phyloP scores from a whole-genome alignment of 1,140 invertebrate species.

The Oreohelix idahoensis region DNA sequence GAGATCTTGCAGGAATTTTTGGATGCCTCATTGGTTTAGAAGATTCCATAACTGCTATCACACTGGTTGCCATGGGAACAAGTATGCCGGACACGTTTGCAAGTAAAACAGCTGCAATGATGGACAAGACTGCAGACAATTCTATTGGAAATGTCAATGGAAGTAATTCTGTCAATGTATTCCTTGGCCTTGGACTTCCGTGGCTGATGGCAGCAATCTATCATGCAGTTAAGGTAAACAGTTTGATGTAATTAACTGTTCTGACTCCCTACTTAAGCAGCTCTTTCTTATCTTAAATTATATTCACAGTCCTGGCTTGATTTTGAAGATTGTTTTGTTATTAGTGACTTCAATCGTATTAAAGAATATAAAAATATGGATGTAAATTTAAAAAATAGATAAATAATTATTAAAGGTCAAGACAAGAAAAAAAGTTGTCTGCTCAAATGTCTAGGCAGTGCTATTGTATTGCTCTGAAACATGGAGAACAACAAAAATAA shows the following conservation, averaged over 20 bases:
- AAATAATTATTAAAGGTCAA: too few relatives aligned
- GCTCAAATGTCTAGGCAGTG: too few relatives aligned
- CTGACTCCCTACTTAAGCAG: too few relatives aligned
- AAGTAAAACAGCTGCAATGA: constrained; percentile 73
- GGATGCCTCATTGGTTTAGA: constrained; percentile 78
- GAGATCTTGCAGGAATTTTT: constrained; percentile 79
- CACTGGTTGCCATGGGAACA: constrained; percentile 82
- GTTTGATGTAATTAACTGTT: neutral
- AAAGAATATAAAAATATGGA: too few relatives aligned
- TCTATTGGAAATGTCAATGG: constrained; percentile 76
- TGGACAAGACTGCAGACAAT: constrained; percentile 75
- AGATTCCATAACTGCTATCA: constrained; percentile 80
- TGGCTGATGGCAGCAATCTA: constrained; percentile 80
- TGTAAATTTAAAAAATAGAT: too few relatives aligned
- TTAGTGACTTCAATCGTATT: too few relatives aligned
- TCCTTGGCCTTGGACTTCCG: constrained; percentile 80
- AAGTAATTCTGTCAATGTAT: constrained; percentile 79
- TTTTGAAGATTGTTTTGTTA: too few relatives aligned
- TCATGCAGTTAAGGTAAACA: constrained; percentile 73
- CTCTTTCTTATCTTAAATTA: too few relatives aligned
- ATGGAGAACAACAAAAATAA: too few relatives aligned
- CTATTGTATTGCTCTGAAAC: too few relatives aligned
- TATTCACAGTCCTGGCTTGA: too few relatives aligned
- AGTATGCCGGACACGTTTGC: constrained; percentile 81
- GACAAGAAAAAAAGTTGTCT: too few relatives aligned